phyloP scores from a whole-genome alignment of 2,888 invertebrate genomes.

The Oasisia sp. region DNA sequence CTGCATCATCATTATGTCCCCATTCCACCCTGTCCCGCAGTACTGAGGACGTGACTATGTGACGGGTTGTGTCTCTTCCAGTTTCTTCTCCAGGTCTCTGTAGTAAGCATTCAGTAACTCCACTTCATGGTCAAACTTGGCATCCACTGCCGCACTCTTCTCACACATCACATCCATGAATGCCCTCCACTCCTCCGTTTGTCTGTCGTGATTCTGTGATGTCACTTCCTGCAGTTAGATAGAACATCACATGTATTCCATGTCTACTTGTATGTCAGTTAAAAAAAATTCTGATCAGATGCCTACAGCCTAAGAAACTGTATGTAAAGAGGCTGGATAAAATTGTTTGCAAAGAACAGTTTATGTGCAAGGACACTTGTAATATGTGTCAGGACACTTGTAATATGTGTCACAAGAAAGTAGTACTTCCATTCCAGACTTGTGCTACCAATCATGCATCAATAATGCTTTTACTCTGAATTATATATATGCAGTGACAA shows the following conservation, averaged over 20 bases:
- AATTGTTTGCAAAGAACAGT: too few relatives aligned
- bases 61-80: background rate
- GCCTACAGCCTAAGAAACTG: too few relatives aligned
- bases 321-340: too few relatives aligned
- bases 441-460: too few relatives aligned
- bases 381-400: too few relatives aligned
- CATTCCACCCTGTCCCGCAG: background rate
- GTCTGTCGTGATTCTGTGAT: background rate
- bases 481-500: too few relatives aligned
- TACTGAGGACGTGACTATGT: background rate
- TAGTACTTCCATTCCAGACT: too few relatives aligned
- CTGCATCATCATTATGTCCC: too few relatives aligned
- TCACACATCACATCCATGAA: slow-evolving; percentile 23
- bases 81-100: slow-evolving; percentile 1
- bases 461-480: too few relatives aligned
- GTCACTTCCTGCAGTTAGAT: background rate
- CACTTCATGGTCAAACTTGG: background rate
- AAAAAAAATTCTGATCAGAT: too few relatives aligned
- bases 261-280: background rate
- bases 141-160: slow-evolving; percentile 18
- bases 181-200: background rate
- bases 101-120: slow-evolving; percentile 14
- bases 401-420: too few relatives aligned
- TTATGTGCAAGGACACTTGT: too few relatives aligned
- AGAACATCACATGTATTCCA: background rate